A percentile compares a stretch with the other conserved stretches of the same genome.
phyloP scores from a whole-genome alignment of 2,888 invertebrate genomes.

The Lasioglossum morio region DNA sequence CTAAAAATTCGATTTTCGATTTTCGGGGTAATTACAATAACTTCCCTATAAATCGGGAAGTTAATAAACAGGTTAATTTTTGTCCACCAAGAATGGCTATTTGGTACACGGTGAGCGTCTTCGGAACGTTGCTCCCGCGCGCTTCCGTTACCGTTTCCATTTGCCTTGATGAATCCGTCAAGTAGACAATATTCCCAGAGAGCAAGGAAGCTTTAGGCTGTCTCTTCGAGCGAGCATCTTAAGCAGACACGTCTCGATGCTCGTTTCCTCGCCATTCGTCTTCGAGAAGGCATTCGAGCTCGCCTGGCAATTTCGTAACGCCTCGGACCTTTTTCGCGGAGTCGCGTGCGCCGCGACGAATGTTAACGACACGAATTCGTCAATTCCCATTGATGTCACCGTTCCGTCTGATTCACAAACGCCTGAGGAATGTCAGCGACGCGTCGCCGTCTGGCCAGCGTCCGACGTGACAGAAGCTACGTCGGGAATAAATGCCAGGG shows the following conservation, averaged over 20 bases:
- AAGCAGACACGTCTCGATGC: neutral
- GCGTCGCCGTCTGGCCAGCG: slow-evolving; percentile 16
- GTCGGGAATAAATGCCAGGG: slow-evolving; percentile 26
- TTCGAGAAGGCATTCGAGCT: slow-evolving; percentile 20
- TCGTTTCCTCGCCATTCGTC: slow-evolving; percentile 25
- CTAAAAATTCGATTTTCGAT: too few relatives aligned
- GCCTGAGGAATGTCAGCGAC: slow-evolving; percentile 58
- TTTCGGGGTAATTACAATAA: too few relatives aligned
- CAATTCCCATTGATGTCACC: slow-evolving; percentile 64
- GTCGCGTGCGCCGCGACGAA: slow-evolving; percentile 55
- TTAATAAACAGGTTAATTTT: too few relatives aligned
- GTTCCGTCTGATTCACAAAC: slow-evolving; percentile 63
- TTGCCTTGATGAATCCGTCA: neutral
- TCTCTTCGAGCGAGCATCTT: neutral
- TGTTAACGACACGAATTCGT: slow-evolving; percentile 68
- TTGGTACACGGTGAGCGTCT: too few relatives aligned
- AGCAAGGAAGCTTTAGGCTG: neutral
- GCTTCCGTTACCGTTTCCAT: neutral
- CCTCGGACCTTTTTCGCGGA: slow-evolving; percentile 63
- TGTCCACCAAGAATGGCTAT: too few relatives aligned
- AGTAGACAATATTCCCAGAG: neutral
- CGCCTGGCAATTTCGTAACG: slow-evolving; percentile 46
- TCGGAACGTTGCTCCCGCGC: neutral
- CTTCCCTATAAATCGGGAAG: too few relatives aligned
- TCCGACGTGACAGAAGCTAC: slow-evolving; percentile 18